Evolutionary conservation across 2,113 vertebrate genomes (phyloP).

Genomic region (Myotis brandtii): DNA sequence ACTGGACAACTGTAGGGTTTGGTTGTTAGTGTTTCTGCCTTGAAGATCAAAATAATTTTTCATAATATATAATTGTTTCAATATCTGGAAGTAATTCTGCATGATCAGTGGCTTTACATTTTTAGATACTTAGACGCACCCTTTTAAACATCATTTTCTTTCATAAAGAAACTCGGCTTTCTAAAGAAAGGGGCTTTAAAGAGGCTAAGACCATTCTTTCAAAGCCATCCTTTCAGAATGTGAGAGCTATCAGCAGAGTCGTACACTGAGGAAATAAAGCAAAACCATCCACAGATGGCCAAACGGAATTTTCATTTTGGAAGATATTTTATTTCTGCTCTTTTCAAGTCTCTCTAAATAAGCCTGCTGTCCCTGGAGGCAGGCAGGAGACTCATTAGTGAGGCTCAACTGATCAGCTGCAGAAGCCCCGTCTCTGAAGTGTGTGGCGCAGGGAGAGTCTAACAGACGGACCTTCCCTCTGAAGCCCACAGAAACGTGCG

Average conservation of each 20-base stretch:
- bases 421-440: conserved; percentile 56
- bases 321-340: conserved; percentile 76
- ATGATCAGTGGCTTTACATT: conserved; percentile 58
- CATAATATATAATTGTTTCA: conserved; percentile 57
- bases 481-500: not conserved
- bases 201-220: conserved; percentile 77
- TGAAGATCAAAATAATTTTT: conserved; percentile 60
- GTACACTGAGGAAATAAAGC: conserved; percentile 73
- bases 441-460: not conserved
- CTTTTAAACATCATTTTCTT: conserved; percentile 76
- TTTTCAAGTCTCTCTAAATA: conserved; percentile 80
- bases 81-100: conserved; percentile 63
- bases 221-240: conserved; percentile 67
- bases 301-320: conserved; percentile 62
- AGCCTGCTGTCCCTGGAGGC: conserved; percentile 68
- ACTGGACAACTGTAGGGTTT: not conserved
- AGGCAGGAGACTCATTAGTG: conserved; percentile 72
- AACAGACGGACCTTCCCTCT: not conserved
- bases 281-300: conserved; percentile 72
- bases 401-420: conserved; percentile 46
- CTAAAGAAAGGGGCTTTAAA: conserved; percentile 75
- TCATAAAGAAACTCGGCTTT: conserved; percentile 67
- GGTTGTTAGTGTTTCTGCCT: conserved; percentile 18
- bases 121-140: conserved; percentile 75
- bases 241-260: conserved; percentile 56